Evolutionary conservation across 2,797 vertebrate genomes (phyloP), one percentile per base, ranked within the genome.

Genomic region (Ctenopoma multispine): DNA sequence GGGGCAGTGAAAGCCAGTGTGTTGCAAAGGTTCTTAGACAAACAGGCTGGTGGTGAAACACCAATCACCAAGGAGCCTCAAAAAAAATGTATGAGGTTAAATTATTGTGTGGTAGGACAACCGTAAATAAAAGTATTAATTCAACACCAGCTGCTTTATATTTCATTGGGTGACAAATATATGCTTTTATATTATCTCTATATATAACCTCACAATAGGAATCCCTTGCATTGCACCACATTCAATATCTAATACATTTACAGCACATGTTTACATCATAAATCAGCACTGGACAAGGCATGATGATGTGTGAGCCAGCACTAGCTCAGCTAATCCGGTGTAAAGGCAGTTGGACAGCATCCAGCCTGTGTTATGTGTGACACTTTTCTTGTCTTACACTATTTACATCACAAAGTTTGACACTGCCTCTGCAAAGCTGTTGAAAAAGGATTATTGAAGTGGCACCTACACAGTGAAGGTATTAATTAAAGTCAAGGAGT

Each of bases 1-100:
- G 84, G 87, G 93, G 91, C 91, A 90, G 86, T 79, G 81, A 79
- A 72, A 65, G 61, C 51, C 78, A 88, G 44, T 24, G 18, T 62
- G 64, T 57, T 29, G 62, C 53, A 47, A 40, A 56, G 20, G 1
- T 15, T 46, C 69, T 60, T 31, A 41, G 3, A 57, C 40, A 64
- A 41, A 60, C 20, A 59, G 50, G 41, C 55, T 70, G 63, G 5
- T 63, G 44, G 53, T 60, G 36, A 65, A 44, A 46, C 48, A 34
- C 21, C 31, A 69, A 24, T 20, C 29, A 44, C 40, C 41, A 23
- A 46, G 23, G 44, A 34, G 15, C 21, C 29, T 7, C 11, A 1
- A 21, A 65, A 23, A 43, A 46, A 46, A 9, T 50, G n/a, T 7
- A 27, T 20, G 18, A 34, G 23, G 18, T 64, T 21, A 27, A 47